phyloP scores from a whole-genome alignment of 64 coral and sea anemone genomes.

The Exaiptasia diaphana region DNA sequence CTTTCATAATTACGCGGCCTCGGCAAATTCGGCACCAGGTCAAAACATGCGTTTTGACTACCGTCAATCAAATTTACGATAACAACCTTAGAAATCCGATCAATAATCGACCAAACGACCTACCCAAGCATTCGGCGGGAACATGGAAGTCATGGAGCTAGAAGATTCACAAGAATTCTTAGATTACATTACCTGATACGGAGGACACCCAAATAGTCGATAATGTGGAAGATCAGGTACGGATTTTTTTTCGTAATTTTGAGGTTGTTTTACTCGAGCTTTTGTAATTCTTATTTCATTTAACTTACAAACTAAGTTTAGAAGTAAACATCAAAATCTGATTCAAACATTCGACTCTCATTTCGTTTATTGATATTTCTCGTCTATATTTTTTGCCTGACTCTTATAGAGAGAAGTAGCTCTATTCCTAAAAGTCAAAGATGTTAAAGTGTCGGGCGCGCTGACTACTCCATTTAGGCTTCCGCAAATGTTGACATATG shows the following conservation, averaged over 20 bases:
- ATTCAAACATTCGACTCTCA: neutral
- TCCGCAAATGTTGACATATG: neutral
- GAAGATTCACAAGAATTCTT: too few relatives aligned
- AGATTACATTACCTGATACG: neutral
- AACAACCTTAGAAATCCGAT: too few relatives aligned
- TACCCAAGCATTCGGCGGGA: too few relatives aligned
- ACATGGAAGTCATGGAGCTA: too few relatives aligned
- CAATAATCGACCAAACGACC: too few relatives aligned
- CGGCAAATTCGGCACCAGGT: too few relatives aligned
- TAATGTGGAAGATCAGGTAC: neutral
- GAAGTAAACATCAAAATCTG: neutral
- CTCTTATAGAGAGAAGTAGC: conserved; percentile 8
- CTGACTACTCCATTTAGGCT: conserved; percentile 10
- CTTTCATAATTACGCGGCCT: too few relatives aligned
- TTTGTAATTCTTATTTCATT: too few relatives aligned
- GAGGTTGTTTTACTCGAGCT: neutral
- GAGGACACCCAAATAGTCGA: conserved; percentile 30
- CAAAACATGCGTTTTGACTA: too few relatives aligned
- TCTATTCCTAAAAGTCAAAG: conserved; percentile 5
- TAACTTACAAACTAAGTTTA: neutral
- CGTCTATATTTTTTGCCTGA: neutral
- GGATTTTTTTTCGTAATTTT: neutral
- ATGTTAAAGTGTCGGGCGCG: neutral
- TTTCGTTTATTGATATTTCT: too few relatives aligned
- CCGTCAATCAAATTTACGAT: too few relatives aligned